A percentile compares a stretch with the other conserved stretches of the same genome.
Evolutionary conservation across 2,113 vertebrate genomes (phyloP).

Genomic region (Amblyornis subalaris): DNA sequence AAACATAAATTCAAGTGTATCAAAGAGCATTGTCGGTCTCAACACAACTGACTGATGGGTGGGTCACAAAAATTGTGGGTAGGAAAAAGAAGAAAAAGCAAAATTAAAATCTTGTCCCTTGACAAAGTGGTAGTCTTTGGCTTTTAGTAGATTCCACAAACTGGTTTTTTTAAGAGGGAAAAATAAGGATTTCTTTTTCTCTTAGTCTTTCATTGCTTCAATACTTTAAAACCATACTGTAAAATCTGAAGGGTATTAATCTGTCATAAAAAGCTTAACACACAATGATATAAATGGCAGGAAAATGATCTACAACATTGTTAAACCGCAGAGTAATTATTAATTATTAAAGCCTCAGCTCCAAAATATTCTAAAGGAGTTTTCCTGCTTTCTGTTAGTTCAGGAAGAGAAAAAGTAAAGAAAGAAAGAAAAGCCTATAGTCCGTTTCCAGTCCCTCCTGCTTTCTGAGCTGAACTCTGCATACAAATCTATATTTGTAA

Average conservation of each 20-base stretch:
- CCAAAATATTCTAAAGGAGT: conserved; percentile 44
- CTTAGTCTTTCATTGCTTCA: conserved; percentile 49
- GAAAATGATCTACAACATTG: conserved; percentile 47
- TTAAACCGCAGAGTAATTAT: conserved; percentile 64
- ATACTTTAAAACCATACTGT: conserved; percentile 42
- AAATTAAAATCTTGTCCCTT: neutral
- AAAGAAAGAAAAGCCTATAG: conserved; percentile 55
- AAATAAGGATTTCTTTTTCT: neutral
- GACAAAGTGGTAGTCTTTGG: neutral
- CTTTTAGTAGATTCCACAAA: conserved; percentile 35
- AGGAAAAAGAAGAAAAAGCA: neutral
- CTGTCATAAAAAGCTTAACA: conserved; percentile 63
- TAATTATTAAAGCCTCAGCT: conserved; percentile 54
- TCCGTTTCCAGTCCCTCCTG: conserved; percentile 20
- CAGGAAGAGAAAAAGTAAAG: conserved; percentile 53
- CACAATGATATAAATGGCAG: conserved; percentile 45
- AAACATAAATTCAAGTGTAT: neutral
- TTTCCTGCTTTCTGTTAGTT: conserved; percentile 48
- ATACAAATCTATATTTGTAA: conserved; percentile 76
- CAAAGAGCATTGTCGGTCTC: neutral
- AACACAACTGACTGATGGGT: neutral
- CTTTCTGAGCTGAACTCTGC: conserved; percentile 56
- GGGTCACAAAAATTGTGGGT: neutral
- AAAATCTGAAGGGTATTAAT: conserved; percentile 61
- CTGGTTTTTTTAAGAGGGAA: neutral